Evolutionary conservation across 2,888 invertebrate genomes (phyloP).

Genomic region (Biston stratarius): DNA sequence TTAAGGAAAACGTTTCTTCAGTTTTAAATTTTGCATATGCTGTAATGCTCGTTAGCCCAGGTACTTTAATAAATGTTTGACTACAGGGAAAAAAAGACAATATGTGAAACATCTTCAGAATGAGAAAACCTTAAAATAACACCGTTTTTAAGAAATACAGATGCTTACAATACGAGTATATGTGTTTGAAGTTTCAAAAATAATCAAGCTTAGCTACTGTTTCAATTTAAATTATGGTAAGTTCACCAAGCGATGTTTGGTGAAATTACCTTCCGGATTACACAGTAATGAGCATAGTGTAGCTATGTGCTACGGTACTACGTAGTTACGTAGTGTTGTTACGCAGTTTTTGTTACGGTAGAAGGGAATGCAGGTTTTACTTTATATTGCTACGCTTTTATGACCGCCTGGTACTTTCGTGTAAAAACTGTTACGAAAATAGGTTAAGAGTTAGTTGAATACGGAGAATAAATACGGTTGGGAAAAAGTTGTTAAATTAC

Average conservation of each 20-base stretch:
- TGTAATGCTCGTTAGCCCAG: no score
- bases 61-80: no score
- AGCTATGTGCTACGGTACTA: conserved; percentile 5
- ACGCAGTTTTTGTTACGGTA: conserved; percentile 27
- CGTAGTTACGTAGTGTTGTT: conserved; percentile 15
- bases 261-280: conserved; percentile 26
- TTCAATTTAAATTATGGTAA: not conserved
- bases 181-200: not conserved
- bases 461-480: not conserved
- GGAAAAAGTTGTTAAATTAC: not conserved
- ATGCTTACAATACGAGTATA: no score
- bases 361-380: conserved; percentile 36
- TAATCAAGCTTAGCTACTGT: conserved; percentile 12
- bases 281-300: conserved; percentile 24
- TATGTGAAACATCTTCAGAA: no score
- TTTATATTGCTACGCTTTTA: conserved; percentile 34
- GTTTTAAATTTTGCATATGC: no score
- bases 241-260: conserved; percentile 23
- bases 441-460: not conserved
- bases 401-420: conserved; percentile 38
- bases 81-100: no score
- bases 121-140: no score
- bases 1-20: no score
- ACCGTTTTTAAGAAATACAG: no score
- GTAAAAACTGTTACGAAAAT: conserved; percentile 15